A percentile compares a stretch with the other conserved stretches of the same genome.
Conservation (phyloP, 2,797 vertebrate species). For the Lycodopsis pacificus region DNA sequence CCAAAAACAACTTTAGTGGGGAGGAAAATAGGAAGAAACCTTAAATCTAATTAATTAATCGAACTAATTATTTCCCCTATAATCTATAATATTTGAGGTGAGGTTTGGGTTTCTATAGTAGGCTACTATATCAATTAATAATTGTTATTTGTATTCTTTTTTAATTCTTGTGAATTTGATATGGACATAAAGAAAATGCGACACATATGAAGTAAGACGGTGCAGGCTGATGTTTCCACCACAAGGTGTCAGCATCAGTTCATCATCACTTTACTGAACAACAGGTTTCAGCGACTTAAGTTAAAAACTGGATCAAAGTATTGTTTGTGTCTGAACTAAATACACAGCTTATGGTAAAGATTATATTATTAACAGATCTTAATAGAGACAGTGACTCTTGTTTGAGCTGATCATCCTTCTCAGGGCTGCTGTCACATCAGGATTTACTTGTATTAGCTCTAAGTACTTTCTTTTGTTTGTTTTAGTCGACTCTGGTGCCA, state of each 20-base stretch:
- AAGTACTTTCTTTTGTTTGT: constrained; percentile 17
- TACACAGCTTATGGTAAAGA: not conserved
- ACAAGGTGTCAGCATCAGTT: constrained; percentile 60
- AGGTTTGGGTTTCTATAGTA: not conserved
- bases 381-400: not conserved
- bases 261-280: not conserved
- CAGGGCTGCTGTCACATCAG: not conserved
- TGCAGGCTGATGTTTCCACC: constrained; percentile 8
- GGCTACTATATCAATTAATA: no score
- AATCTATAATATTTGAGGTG: not conserved
- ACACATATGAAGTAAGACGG: no score
- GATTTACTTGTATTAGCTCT: not conserved
- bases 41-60: not conserved
- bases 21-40: no score
- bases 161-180: not conserved
- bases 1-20: no score
- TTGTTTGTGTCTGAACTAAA: not conserved
- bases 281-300: not conserved
- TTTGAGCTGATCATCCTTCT: not conserved
- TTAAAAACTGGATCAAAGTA: no score
- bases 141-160: not conserved
- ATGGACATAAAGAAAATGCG: not conserved
- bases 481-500: constrained; percentile 23
- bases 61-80: not conserved
- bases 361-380: fast-evolving